Evolutionary conservation across 2,888 invertebrate species (phyloP).

Genomic region (Harmothoe impar): DNA sequence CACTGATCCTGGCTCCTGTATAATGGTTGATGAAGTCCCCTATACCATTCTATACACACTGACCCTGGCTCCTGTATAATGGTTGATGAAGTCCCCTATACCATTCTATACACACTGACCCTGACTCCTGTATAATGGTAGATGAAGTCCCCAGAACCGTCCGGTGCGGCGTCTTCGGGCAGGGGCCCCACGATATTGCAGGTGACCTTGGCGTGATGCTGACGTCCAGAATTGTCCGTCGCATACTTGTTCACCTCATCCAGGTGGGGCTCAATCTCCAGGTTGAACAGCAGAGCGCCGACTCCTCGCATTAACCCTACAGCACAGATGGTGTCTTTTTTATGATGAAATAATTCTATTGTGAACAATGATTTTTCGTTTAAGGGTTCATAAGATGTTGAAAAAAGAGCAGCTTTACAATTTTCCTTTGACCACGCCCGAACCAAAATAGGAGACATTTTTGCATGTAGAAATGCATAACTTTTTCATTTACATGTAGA

Average conservation of each 20-base stretch:
- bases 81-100: background rate
- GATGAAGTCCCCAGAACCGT: slow-evolving; percentile 47
- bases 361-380: too few relatives aligned
- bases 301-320: slow-evolving; percentile 38
- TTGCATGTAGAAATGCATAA: too few relatives aligned
- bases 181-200: slow-evolving; percentile 10
- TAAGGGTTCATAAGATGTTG: too few relatives aligned
- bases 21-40: background rate
- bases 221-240: slow-evolving; percentile 30
- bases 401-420: too few relatives aligned
- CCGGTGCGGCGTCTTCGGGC: background rate
- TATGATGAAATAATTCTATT: too few relatives aligned
- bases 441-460: too few relatives aligned
- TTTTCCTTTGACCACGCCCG: too few relatives aligned
- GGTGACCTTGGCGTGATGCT: slow-evolving; percentile 35
- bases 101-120: background rate
- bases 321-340: too few relatives aligned
- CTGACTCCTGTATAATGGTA: slow-evolving; percentile 52
- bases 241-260: slow-evolving; percentile 36
- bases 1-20: background rate
- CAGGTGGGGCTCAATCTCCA: slow-evolving; percentile 41
- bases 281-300: slow-evolving; percentile 24
- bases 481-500: too few relatives aligned
- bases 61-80: slow-evolving; percentile 22
- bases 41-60: background rate